Evolutionary conservation across 2,113 vertebrate species (phyloP).

Genomic region (Dinomys branickii): DNA sequence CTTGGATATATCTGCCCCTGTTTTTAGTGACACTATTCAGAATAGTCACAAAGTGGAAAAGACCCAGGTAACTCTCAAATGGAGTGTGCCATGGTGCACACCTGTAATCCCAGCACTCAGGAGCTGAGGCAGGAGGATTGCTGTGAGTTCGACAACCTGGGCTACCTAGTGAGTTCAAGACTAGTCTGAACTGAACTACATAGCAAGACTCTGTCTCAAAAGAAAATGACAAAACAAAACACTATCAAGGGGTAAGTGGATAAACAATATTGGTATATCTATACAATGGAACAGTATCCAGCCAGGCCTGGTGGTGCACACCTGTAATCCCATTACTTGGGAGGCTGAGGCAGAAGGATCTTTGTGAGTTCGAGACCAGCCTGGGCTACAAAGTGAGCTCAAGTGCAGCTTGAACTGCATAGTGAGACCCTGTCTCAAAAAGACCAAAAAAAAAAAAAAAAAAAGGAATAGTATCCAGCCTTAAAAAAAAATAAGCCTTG

Average conservation of each 20-base stretch:
- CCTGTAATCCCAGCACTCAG: background rate
- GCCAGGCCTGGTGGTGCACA: too few species aligned
- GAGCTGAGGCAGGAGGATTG: background rate
- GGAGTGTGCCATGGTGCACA: background rate
- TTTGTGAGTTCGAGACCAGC: too few species aligned
- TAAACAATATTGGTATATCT: background rate
- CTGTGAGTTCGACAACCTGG: background rate
- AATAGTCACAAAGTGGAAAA: background rate
- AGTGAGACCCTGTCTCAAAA: too few species aligned
- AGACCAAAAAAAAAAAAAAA: too few species aligned
- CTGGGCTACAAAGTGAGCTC: too few species aligned
- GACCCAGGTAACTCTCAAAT: background rate
- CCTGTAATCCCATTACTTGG: too few species aligned
- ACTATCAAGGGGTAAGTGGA: background rate
- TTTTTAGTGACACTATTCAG: background rate
- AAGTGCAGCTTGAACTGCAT: too few species aligned
- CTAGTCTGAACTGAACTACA: background rate
- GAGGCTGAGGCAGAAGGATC: too few species aligned
- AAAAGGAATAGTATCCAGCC: background rate
- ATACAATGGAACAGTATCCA: background rate
- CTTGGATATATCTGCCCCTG: background rate
- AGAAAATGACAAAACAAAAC: background rate
- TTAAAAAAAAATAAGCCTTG: background rate
- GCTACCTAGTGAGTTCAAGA: background rate
- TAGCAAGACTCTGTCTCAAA: background rate